Conservation (phyloP, 1,140 invertebrate genomes). For the Lepidurus packardi region DNA sequence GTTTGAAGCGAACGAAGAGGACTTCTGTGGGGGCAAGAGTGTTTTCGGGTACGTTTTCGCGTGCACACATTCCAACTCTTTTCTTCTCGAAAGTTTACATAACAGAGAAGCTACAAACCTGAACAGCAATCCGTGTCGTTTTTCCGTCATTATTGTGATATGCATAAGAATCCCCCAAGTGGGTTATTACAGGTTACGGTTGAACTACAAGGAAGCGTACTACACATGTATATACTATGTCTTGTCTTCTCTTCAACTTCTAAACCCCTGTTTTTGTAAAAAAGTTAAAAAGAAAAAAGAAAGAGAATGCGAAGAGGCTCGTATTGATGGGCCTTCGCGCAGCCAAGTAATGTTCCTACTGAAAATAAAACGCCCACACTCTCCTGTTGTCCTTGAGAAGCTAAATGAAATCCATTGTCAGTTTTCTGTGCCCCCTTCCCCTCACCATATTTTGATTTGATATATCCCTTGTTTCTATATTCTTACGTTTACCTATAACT, state of each 20-base stretch:
- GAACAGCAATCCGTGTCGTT: conserved; percentile 10
- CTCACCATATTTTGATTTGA: background rate
- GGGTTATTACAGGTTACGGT: background rate
- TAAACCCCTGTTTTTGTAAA: background rate
- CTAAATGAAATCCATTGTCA: background rate
- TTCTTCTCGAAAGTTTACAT: background rate
- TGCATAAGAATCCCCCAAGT: background rate
- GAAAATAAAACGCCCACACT: conserved; percentile 18
- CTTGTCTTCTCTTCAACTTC: background rate
- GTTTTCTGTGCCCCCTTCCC: background rate
- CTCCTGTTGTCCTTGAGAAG: conserved; percentile 7
- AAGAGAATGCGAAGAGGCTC: conserved; percentile 1
- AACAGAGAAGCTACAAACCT: background rate
- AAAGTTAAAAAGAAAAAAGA: background rate
- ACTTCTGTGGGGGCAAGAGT: too few relatives aligned
- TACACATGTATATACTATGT: background rate
- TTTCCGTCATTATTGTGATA: conserved; percentile 19
- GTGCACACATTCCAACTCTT: background rate
- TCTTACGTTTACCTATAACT: background rate
- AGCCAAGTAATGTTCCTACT: conserved; percentile 12
- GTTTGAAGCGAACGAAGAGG: background rate
- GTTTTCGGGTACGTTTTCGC: too few relatives aligned
- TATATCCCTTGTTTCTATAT: background rate
- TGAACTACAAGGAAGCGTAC: background rate
- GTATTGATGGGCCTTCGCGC: background rate